These are phyloP conservation scores for Tipula helvola DNA, from an alignment of 2,888 invertebrate species.

Conservation along the genomic window DNA sequence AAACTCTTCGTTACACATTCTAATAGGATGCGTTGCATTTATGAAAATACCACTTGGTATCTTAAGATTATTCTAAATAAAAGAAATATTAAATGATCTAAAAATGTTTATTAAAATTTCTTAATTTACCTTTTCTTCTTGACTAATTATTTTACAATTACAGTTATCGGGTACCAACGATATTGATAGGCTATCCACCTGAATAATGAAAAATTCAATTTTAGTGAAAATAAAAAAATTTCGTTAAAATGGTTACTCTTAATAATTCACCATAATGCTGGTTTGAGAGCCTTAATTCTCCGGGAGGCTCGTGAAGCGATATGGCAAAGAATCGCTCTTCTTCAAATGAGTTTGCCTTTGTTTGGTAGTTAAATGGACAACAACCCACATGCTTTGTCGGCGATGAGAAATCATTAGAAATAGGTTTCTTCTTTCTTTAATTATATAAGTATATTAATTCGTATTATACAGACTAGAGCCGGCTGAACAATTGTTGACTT, in stretches of 20 bases:
- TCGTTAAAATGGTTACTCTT: not conserved
- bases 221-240: not conserved
- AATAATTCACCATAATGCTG: not conserved
- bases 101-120: not conserved
- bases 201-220: not conserved
- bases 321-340: not conserved
- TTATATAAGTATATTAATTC: not conserved
- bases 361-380: not conserved
- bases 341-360: not conserved
- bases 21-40: not conserved
- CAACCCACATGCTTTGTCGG: not conserved
- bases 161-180: not conserved
- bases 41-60: not conserved
- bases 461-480: too few species aligned
- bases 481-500: too few species aligned
- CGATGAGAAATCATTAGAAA: not conserved
- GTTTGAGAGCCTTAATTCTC: not conserved
- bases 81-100: not conserved
- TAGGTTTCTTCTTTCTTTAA: not conserved
- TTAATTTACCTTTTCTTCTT: not conserved
- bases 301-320: not conserved
- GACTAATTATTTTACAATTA: not conserved
- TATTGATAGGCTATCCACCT: not conserved
- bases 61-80: not conserved
- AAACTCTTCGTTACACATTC: not conserved